Base-by-base conservation (phyloP, 2,888 invertebrate genomes). In the Eupelmus urozonus region DNA sequence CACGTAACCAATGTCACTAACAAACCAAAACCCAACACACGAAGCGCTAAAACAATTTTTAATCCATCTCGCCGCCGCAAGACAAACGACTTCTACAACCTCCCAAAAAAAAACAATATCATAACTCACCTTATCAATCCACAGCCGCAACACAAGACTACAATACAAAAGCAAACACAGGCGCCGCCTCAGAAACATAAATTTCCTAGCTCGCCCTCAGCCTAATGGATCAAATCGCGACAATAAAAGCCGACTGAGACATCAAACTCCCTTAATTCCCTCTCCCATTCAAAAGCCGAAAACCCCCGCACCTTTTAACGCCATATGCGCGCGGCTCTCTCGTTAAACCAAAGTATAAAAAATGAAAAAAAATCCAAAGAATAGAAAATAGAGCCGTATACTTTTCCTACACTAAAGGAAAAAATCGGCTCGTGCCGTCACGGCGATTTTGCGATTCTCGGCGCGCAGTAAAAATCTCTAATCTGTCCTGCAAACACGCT, bases 371-470 rank as follows among this genome's bases (percentile, higher is more conserved):
- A 53, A 53, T 13, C 4, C 9, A 45, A 45, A 45, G 16, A 53
- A 53, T 20, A 53, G 16, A 53, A 53, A 53, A 53, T 49, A 49
- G 16, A 49, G 34, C 3, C 16, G 13, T 2, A 45, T 45, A 13
- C 13, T 45, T 34, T 78, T 74, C 63, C 11, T 4, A 7, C n/a
- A 76, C n/a, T n/a, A n/a, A n/a, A n/a, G n/a, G n/a, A 53, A 62
- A 66, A 72, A 66, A 65, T 70, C 27, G 51, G 74, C 74, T 77
- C 80, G 80, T 80, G 80, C 80, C 80, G 80, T 80, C 65, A 80
- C 80, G 77, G 57, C 57, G 76, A 80, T 77, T 70, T 67, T 53
- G 60, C 76, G 59, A 76, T 79, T 79, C 9, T 7, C 45, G 9
- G 7, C 45, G 3, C 45, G 9, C 9, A 34, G 9, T 34, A 34